These are phyloP conservation scores for Alloplasta piceator DNA, from an alignment of 2,888 invertebrate species.

Conservation along the genomic window DNA sequence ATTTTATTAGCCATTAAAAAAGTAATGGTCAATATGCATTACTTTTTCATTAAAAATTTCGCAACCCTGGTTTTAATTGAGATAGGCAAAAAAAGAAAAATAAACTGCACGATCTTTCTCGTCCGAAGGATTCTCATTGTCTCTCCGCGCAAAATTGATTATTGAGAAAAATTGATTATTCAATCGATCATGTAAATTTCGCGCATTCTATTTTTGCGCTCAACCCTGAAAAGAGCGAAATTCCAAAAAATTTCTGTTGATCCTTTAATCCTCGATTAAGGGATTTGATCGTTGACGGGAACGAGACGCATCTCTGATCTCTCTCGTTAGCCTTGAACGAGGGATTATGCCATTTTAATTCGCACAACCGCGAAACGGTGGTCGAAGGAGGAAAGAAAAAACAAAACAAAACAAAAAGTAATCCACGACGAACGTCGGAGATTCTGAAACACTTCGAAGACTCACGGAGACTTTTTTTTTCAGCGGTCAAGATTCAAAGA, in stretches of 20 bases:
- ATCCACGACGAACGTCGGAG: constrained; percentile 14
- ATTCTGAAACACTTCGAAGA: constrained; percentile 25
- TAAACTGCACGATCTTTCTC: not conserved
- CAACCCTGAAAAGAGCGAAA: too few relatives aligned
- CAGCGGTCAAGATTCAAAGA: constrained; percentile 52
- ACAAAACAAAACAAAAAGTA: constrained; percentile 23
- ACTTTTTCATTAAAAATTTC: too few relatives aligned
- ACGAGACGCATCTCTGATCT: constrained; percentile 23
- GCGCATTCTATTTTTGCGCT: too few relatives aligned
- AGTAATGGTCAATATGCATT: too few relatives aligned
- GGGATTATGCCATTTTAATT: constrained; percentile 56
- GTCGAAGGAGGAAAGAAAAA: constrained; percentile 8
- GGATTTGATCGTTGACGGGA: constrained; percentile 14
- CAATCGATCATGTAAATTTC: too few relatives aligned
- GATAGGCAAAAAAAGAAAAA: not conserved
- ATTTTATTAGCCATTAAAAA: too few relatives aligned
- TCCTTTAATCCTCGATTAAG: constrained; percentile 43
- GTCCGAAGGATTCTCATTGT: too few relatives aligned
- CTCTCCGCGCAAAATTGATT: too few relatives aligned
- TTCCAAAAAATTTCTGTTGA: not conserved
- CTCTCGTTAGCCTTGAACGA: constrained; percentile 40
- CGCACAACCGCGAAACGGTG: constrained; percentile 36
- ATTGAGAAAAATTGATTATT: not conserved
- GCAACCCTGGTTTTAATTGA: too few relatives aligned
- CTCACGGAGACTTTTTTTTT: constrained; percentile 28